Evolutionary conservation across 37 sponge, comb jelly and placozoan species (phyloP).

Genomic region (Hormiphora californensis): DNA sequence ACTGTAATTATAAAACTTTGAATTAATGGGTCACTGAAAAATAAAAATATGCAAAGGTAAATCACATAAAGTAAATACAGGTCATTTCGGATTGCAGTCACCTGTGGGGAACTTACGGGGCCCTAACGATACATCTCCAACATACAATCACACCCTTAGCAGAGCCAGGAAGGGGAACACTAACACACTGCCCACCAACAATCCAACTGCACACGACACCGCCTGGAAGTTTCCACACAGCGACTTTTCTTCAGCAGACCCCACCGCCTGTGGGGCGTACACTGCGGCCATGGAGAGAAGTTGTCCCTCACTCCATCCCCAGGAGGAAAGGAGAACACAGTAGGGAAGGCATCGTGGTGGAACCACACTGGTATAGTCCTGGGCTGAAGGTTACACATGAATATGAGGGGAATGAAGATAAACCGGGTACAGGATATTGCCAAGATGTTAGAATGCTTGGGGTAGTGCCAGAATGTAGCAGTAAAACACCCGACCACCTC

Average conservation of each 20-base stretch:
- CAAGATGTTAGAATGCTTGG: background rate
- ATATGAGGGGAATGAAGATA: conserved; percentile 8
- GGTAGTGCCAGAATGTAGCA: background rate
- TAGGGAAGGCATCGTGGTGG: background rate
- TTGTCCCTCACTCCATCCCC: conserved; percentile 31
- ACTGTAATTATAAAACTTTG: no score
- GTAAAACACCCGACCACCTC: background rate
- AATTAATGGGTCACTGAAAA: no score
- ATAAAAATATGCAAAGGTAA: no score
- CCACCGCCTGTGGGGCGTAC: background rate
- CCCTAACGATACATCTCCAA: no score
- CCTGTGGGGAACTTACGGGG: no score
- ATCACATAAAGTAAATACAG: no score
- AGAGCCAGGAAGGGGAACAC: conserved; percentile 47
- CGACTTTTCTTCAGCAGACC: background rate
- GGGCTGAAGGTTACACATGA: conserved; percentile 35
- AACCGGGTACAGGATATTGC: background rate
- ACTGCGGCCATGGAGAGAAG: background rate
- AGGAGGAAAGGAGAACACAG: background rate
- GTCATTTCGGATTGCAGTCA: no score
- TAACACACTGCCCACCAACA: background rate
- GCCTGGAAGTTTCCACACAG: background rate
- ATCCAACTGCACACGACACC: conserved; percentile 18
- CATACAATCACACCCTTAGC: no score
- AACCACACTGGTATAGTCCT: conserved; percentile 26